Evolutionary conservation across 2,113 vertebrate genomes (phyloP), one percentile per base, ranked within the genome.

Genomic region (Neolamprologus kungweensis): DNA sequence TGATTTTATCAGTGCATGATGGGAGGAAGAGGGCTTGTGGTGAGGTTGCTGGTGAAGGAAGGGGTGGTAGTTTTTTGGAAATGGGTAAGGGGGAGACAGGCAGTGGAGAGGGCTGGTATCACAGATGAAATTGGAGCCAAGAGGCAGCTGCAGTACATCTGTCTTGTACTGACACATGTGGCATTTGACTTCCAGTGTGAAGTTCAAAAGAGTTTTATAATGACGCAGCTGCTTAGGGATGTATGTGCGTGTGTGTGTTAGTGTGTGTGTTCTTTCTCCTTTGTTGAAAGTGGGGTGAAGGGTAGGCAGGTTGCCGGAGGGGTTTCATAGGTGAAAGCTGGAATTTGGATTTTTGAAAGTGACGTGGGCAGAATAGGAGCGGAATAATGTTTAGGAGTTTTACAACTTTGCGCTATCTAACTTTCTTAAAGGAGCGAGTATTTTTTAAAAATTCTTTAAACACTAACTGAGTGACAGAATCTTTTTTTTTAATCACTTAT

Each of bases 161-260:
- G 96, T 96, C 94, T 96, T 94, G 82, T 82, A 89, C 94, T 84
- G 93, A 96, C 95, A 96, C 95, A 96, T 97, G 94, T 97, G 96
- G 95, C 94, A 93, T 96, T 95, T 95, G 95, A 96, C 96, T 96
- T 95, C 92, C 90, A 95, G 94, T 94, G 95, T 95, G 95, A 96
- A 96, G 96, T 97, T 97, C 95, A 96, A 96, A 96, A 95, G 95
- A 94, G 85, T 94, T 95, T 94, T 94, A 94, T 96, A 96, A 96
- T 96, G 96, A 95, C 91, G 92, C 96, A 96, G 96, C 95, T 96
- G 95, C 91, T 95, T 90, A 60, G 86, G 87, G 90, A 92, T 95
- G 93, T 92, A 51, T 86, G 91, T 82, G 91, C 42, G 19, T 89
- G 89, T 86, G 93, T 86, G 93, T 86, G 92, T 85, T 45, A 26